Evolutionary conservation across 2,888 invertebrate genomes (phyloP).

Genomic region (Orthonychiurus folsomi): DNA sequence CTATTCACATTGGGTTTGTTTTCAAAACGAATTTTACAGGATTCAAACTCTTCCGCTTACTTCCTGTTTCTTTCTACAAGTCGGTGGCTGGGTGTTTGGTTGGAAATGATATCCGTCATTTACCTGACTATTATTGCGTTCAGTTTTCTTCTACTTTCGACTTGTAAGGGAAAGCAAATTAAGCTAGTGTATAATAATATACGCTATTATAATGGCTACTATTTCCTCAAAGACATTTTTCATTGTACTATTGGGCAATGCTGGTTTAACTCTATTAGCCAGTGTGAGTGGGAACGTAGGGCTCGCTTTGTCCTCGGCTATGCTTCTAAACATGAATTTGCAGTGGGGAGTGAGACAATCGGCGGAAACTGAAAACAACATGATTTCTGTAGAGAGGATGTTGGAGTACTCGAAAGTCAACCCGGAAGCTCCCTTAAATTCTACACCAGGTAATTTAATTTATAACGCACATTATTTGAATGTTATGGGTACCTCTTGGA

Average conservation of each 20-base stretch:
- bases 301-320: background rate
- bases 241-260: too few relatives aligned
- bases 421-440: slow-evolving; percentile 44
- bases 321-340: background rate
- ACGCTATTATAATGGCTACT: background rate
- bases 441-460: slow-evolving; percentile 25
- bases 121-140: slow-evolving; percentile 79
- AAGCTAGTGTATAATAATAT: background rate
- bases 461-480: background rate
- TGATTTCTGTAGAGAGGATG: slow-evolving; percentile 47
- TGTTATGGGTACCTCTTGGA: background rate
- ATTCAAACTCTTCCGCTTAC: slow-evolving; percentile 76
- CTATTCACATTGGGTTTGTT: background rate
- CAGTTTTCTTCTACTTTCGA: slow-evolving; percentile 59
- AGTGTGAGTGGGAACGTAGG: background rate
- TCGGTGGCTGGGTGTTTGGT: slow-evolving; percentile 85
- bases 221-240: too few relatives aligned
- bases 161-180: too few relatives aligned
- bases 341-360: slow-evolving; percentile 24
- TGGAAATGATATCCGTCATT: slow-evolving; percentile 77
- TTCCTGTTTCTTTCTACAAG: slow-evolving; percentile 80
- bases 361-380: slow-evolving; percentile 51
- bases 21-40: slow-evolving; percentile 23
- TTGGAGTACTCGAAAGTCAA: slow-evolving; percentile 47
- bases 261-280: background rate